Conservation (phyloP, 2,888 invertebrate genomes). For the Caenorhabditis plicata region DNA sequence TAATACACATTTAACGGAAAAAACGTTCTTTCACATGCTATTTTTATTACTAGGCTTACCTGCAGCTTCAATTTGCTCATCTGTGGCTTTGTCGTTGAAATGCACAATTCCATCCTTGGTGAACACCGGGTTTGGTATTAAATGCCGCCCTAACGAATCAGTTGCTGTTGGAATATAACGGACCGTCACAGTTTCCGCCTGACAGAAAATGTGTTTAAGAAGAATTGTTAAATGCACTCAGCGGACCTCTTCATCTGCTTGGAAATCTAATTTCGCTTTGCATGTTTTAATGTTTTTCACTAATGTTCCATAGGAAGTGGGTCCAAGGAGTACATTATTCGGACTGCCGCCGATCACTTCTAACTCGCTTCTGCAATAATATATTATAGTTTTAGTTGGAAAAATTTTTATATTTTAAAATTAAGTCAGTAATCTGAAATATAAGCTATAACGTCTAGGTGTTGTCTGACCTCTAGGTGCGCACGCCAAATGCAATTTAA, state of each 20-base stretch:
- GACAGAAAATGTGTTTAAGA: not conserved
- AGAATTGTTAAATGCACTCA: not conserved
- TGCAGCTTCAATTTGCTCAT: not conserved
- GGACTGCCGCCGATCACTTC: slow-evolving; percentile 28
- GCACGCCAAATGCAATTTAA: too few relatives aligned
- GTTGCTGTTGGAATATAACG: slow-evolving; percentile 11
- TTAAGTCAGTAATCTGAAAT: too few relatives aligned
- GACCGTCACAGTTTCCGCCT: slow-evolving; percentile 13
- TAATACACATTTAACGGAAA: too few relatives aligned
- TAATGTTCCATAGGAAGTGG: slow-evolving; percentile 28
- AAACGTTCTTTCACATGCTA: too few relatives aligned
- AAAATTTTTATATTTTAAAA: too few relatives aligned
- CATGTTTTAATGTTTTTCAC: slow-evolving; percentile 33
- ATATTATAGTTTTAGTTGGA: too few relatives aligned
- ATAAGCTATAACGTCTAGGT: too few relatives aligned
- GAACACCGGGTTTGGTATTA: slow-evolving; percentile 17
- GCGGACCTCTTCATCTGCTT: not conserved
- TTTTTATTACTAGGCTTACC: too few relatives aligned
- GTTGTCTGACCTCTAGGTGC: too few relatives aligned
- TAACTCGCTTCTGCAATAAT: slow-evolving; percentile 26
- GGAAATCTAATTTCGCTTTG: slow-evolving; percentile 1
- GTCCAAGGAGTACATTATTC: slow-evolving; percentile 13
- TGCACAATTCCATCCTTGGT: slow-evolving; percentile 2
- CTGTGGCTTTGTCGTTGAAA: slow-evolving; percentile 14
- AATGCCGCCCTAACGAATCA: slow-evolving; percentile 12